Base-by-base conservation (phyloP, 2,113 vertebrate genomes). In the Catharus fuscescens region DNA sequence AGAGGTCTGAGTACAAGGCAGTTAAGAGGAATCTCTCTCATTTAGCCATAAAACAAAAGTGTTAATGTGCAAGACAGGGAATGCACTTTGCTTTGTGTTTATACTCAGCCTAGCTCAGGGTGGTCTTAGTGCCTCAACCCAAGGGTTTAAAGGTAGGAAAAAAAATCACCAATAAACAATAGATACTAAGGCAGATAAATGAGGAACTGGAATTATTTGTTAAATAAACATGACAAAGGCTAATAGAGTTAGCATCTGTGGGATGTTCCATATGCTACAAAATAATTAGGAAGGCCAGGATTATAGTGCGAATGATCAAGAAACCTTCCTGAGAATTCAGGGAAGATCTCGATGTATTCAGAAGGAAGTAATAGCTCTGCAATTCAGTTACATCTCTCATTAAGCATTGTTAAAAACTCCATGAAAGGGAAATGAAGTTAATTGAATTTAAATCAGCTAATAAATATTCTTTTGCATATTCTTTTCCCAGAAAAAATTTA, bases 341-440 rank as follows among this genome's bases (percentile, higher is more conserved):
- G 29, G 77, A 64, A 90, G 54, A 72, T 52, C 26, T 80, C 0
- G 0, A 28, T 14, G 18, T 60, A n/a, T 79, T 90, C 38, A 54
- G n/a, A 45, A 40, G 4, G 10, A 67, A 38, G 50, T 14, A 80
- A 87, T 0, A 94, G 61, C 71, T 72, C 48, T 72, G 88, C 78
- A 79, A 60, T 85, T 76, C 78, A 76, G 31, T 17, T 67, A 57
- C 62, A n/a, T 42, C 61, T 94, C 78, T 66, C 57, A 77, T 65
- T 72, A 79, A 72, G 53, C 59, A 67, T n/a, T 65, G 59, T 76
- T 77, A 69, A 88, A 85, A 93, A 65, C 66, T 61, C 59, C 62
- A 77, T 53, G 74, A 88, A 88, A 86, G n/a, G 59, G 54, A 92
- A 87, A 85, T 61, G 1, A 91, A 95, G 54, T 57, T 91, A 86